A percentile compares a stretch with the other conserved stretches of the same genome.
Conservation (phyloP, 2,888 invertebrate genomes). For the Acleris laterana region DNA sequence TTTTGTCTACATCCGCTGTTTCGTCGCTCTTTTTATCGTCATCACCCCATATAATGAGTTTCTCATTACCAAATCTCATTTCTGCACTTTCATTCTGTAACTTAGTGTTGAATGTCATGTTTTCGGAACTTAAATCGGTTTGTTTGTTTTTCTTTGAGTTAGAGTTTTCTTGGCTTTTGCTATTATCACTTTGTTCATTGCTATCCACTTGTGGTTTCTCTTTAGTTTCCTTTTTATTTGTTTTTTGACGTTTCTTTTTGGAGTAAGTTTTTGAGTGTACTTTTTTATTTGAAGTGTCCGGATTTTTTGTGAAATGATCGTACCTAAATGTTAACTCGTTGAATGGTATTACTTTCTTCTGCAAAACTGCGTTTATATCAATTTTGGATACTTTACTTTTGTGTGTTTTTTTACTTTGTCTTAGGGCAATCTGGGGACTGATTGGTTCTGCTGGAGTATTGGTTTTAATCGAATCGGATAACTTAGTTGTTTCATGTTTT, state of each 20-base stretch:
- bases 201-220: background rate
- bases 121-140: slow-evolving; percentile 5
- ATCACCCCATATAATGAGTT: slow-evolving; percentile 12
- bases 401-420: slow-evolving; percentile 1
- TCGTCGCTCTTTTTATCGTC: background rate
- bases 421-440: no score
- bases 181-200: background rate
- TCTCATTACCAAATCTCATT: slow-evolving; percentile 3
- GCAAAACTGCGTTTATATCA: slow-evolving; percentile 15
- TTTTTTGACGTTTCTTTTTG: background rate
- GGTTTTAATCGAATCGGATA: background rate
- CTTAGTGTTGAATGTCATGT: background rate
- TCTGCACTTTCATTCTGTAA: background rate
- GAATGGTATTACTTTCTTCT: slow-evolving; percentile 1
- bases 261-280: background rate
- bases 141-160: background rate
- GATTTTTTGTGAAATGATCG: slow-evolving; percentile 10
- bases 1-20: background rate
- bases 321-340: slow-evolving; percentile 17
- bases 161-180: background rate
- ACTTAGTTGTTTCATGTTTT: slow-evolving; percentile 6
- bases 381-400: slow-evolving; percentile 16
- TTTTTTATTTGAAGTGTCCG: background rate
- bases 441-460: background rate
- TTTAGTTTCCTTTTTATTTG: background rate